Conservation (phyloP, 1,140 invertebrate species). For the Brachionus sp. region DNA sequence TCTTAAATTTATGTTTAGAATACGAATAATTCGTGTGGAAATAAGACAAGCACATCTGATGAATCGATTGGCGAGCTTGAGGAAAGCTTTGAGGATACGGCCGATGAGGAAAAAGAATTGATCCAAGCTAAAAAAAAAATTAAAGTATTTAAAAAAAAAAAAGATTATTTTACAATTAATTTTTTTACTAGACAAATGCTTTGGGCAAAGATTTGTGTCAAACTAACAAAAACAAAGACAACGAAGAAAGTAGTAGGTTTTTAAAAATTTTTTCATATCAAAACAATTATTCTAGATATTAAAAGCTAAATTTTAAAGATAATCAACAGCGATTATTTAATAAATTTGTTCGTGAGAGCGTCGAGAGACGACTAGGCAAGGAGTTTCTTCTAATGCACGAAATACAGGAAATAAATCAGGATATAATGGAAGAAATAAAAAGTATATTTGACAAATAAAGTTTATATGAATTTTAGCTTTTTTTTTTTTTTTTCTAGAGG, state of each 20-base stretch:
- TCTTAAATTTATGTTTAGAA: background rate
- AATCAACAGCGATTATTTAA: slow-evolving; percentile 38
- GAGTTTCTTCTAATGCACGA: slow-evolving; percentile 15
- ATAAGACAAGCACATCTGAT: slow-evolving; percentile 25
- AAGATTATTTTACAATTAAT: too few relatives aligned
- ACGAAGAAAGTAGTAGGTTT: slow-evolving; percentile 25
- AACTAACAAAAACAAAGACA: background rate
- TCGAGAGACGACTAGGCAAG: background rate
- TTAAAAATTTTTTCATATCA: background rate
- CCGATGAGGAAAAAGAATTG: slow-evolving; percentile 20
- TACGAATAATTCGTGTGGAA: background rate
- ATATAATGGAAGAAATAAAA: slow-evolving; percentile 38
- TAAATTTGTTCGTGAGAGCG: slow-evolving; percentile 25
- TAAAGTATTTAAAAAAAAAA: too few relatives aligned
- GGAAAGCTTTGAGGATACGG: slow-evolving; percentile 27
- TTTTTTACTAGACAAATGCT: background rate
- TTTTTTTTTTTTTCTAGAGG: slow-evolving; percentile 7
- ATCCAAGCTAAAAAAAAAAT: slow-evolving; percentile 22
- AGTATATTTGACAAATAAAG: background rate
- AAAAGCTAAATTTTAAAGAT: slow-evolving; percentile 6
- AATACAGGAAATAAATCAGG: slow-evolving; percentile 41
- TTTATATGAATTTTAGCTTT: background rate
- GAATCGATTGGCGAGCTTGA: slow-evolving; percentile 29
- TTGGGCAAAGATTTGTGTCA: background rate
- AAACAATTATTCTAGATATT: background rate